Conservation (phyloP, 2,113 vertebrate genomes). For the Oreocharis arfaki region DNA sequence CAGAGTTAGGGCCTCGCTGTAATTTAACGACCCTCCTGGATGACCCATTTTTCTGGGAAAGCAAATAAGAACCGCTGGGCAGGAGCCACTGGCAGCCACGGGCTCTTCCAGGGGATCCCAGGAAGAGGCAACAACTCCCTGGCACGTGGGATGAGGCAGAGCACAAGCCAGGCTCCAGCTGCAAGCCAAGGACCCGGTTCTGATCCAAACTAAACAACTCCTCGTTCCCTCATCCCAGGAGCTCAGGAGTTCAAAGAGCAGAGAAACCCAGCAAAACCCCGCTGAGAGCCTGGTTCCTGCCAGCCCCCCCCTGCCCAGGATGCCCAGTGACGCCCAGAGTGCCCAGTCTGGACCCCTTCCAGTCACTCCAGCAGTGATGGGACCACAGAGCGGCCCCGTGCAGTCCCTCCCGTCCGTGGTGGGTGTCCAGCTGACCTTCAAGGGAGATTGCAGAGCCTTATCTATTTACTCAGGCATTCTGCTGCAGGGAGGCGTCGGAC, state of each 20-base stretch:
- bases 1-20: neutral
- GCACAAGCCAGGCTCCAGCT: neutral
- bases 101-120: neutral
- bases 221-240: neutral
- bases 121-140: neutral
- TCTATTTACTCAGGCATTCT: slow-evolving; percentile 50
- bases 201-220: neutral
- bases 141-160: rapidly evolving
- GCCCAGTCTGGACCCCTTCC: neutral
- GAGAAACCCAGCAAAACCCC: neutral
- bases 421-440: slow-evolving; percentile 40
- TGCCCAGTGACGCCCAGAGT: neutral
- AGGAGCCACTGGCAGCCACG: neutral
- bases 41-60: neutral
- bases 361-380: neutral
- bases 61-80: rapidly evolving
- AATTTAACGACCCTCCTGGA: neutral
- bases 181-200: neutral
- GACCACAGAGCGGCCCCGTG: rapidly evolving
- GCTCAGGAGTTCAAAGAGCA: neutral
- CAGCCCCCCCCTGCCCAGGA: neutral
- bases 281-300: rapidly evolving
- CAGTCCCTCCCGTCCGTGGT: neutral
- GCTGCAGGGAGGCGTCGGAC: slow-evolving; percentile 2
- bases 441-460: slow-evolving; percentile 36